Conservation (phyloP, 2,113 vertebrate genomes). For the Oreochromis aureus region DNA sequence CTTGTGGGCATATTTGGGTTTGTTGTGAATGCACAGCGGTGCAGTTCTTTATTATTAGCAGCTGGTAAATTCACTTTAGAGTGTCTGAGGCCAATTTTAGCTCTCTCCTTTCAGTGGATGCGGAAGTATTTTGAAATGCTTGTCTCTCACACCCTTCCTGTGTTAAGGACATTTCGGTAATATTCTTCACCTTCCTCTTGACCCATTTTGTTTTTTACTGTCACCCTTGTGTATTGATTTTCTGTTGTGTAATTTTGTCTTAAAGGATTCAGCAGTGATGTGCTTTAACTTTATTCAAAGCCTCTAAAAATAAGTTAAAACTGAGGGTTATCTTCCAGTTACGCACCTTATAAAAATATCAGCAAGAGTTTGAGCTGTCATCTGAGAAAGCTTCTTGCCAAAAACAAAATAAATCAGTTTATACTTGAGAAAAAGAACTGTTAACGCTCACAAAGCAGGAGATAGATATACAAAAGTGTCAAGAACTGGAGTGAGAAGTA, state of each 20-base stretch:
- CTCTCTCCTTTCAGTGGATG: background rate
- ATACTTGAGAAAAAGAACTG: background rate
- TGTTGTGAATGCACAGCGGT: background rate
- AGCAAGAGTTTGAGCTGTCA: background rate
- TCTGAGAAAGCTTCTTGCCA: background rate
- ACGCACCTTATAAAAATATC: background rate
- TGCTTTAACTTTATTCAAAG: background rate
- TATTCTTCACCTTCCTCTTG: background rate
- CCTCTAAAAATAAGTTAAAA: background rate
- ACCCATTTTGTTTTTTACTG: background rate
- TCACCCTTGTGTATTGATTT: background rate
- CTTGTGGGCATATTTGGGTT: background rate
- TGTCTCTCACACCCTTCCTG: background rate
- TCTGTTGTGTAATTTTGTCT: background rate
- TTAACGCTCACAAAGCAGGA: background rate
- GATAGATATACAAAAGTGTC: background rate
- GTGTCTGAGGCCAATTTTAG: background rate
- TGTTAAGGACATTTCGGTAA: background rate
- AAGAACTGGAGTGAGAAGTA: background rate
- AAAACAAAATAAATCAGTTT: background rate
- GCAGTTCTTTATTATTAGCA: background rate
- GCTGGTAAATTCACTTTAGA: background rate
- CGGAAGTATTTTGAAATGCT: background rate
- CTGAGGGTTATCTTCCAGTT: rapidly evolving
- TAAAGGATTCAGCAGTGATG: background rate